Conservation (phyloP, 2,888 invertebrate species). For the Cantharis rustica region DNA sequence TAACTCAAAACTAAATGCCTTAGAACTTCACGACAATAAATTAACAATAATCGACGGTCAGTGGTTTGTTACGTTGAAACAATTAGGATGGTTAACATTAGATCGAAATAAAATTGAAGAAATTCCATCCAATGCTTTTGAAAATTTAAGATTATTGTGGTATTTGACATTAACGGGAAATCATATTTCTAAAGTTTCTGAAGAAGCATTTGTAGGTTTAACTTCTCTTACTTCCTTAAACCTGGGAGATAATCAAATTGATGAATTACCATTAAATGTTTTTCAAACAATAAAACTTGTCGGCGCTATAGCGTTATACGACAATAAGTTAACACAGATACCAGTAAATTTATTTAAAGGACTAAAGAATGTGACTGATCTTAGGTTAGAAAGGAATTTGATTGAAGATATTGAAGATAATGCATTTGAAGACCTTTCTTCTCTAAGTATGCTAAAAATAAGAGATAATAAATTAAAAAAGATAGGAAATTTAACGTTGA, state of each 20-base stretch:
- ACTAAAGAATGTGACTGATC: background rate
- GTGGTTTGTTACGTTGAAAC: background rate
- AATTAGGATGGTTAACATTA: too few relatives aligned
- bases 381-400: background rate
- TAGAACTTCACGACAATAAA: background rate
- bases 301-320: background rate
- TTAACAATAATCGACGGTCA: background rate
- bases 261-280: background rate
- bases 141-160: background rate
- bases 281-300: background rate
- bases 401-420: background rate
- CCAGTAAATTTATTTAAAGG: background rate
- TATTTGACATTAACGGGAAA: background rate
- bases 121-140: background rate
- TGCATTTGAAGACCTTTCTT: background rate
- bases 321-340: background rate
- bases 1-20: background rate
- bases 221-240: background rate
- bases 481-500: background rate
- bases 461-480: background rate
- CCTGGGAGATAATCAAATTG: background rate
- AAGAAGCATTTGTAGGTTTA: background rate
- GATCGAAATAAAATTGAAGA: too few relatives aligned
- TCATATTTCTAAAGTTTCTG: background rate
- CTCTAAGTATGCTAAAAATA: background rate